phyloP scores from a whole-genome alignment of 2,113 vertebrate species.

The Pionites leucogaster region DNA sequence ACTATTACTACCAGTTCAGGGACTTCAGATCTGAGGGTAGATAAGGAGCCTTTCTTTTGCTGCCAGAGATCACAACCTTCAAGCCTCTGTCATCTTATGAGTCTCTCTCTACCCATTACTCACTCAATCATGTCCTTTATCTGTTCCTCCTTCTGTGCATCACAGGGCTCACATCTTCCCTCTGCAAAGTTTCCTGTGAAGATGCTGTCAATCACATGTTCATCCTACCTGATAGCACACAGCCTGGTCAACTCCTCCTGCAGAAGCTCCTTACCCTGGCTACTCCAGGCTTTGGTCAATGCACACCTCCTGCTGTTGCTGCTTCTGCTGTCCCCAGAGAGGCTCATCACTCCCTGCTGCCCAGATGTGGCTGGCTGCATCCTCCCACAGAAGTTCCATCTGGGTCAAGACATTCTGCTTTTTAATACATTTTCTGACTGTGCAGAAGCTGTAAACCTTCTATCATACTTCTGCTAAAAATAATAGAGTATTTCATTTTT shows the following conservation, averaged over 20 bases:
- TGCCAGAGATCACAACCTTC: not conserved
- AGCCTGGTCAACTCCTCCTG: not conserved
- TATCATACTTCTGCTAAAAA: not conserved
- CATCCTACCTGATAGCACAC: not conserved
- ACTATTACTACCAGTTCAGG: not conserved
- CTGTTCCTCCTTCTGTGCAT: not conserved
- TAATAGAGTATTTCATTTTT: not conserved
- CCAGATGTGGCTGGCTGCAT: not conserved
- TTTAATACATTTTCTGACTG: not conserved
- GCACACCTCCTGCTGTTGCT: not conserved
- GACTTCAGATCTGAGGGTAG: not conserved
- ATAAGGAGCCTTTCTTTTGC: not conserved
- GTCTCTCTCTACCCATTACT: not conserved
- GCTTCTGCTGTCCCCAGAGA: not conserved
- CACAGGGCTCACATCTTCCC: not conserved
- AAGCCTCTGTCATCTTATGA: not conserved
- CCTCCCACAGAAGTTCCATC: not conserved
- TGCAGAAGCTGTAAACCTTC: not conserved
- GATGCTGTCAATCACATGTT: not conserved
- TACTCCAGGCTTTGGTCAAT: not conserved
- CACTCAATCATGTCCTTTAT: not conserved
- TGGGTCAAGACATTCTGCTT: not conserved
- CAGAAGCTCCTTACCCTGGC: not conserved
- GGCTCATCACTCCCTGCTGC: not conserved
- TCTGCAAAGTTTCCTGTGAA: not conserved